Evolutionary conservation across 2,797 vertebrate genomes (phyloP), one percentile per base, ranked within the genome.

Genomic region (Hapalemur alaotrensis): DNA sequence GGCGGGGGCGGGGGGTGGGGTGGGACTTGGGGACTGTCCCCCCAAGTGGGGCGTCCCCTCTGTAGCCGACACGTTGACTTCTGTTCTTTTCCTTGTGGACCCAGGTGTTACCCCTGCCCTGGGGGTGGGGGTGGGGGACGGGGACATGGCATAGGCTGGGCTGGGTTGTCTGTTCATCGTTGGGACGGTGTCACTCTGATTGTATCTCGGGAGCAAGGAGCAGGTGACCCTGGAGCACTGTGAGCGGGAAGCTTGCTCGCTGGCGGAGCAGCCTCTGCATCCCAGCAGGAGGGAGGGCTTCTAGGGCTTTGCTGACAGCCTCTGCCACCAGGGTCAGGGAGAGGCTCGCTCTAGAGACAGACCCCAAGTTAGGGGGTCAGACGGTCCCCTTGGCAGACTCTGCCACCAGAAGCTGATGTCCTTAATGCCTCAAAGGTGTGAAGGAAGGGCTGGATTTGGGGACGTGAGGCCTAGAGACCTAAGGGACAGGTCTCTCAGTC

Each of bases 381-480:
- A 93, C 87, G 48, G 72, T 76, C 67, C 32, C 35, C 67, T 65
- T 80, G 73, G 90, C 73, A 30, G 69, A 59, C 73, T 70, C 85
- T 25, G 87, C 80, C 76, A 52, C 92, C 50, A 67, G 69, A 95
- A 95, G 78, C 69, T 80, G 65, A 18, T 84, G 92, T 89, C 87
- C 84, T 91, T 67, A 88, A 89, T 7, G 63, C 93, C 87, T 96
- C 94, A 89, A 81, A 97, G 95, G 96, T 97, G 97, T 97, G 91
- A 96, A 96, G 41, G 91, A 50, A 83, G 59, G 97, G 88, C 97
- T 95, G 97, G 63, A 96, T 96, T 92, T 95, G 92, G 46, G 95
- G 95, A 78, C 91, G 48, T 78, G 54, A 89, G 98, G 99, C 98
- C 98, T 97, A 98, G 98, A 98, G 97, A 98, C 69, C 78, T 5